These are phyloP conservation scores for Brachystomella parvula DNA, from an alignment of 1,140 invertebrate genomes.

Conservation along the genomic window DNA sequence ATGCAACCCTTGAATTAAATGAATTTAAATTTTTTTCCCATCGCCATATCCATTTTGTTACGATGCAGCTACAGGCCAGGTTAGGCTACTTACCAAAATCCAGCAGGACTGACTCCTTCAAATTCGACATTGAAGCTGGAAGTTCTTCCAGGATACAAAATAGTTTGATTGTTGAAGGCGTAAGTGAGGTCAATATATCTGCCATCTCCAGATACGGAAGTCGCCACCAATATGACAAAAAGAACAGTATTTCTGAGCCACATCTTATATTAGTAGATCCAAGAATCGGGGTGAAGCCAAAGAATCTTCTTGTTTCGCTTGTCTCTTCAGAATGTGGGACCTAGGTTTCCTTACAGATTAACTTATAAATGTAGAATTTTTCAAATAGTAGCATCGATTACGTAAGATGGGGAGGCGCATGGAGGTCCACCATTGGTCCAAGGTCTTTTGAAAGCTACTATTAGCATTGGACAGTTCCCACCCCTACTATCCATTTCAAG, in stretches of 20 bases:
- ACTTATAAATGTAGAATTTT: too few species aligned
- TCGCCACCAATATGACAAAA: neutral
- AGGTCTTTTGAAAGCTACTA: too few species aligned
- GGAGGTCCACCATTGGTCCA: too few species aligned
- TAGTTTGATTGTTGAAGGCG: slow-evolving; percentile 32
- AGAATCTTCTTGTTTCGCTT: neutral
- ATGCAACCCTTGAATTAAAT: slow-evolving; percentile 25
- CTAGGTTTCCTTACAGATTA: too few species aligned
- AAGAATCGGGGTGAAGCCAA: neutral
- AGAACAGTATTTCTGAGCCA: neutral
- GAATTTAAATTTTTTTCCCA: neutral
- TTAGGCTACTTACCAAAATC: slow-evolving; percentile 23
- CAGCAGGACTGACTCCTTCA: slow-evolving; percentile 20
- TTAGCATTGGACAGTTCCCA: too few species aligned
- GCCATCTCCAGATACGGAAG: neutral
- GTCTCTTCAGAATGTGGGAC: too few species aligned
- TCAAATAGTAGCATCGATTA: too few species aligned
- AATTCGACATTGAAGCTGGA: slow-evolving; percentile 24
- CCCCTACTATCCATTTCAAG: too few species aligned
- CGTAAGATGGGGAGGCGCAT: too few species aligned
- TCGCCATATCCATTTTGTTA: neutral
- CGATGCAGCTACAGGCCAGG: neutral
- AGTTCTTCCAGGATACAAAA: slow-evolving; percentile 26
- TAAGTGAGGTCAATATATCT: slow-evolving; percentile 28
- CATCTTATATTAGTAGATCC: neutral